Base-by-base conservation (phyloP, 1,140 invertebrate genomes). In the Coenobita brevimanus region DNA sequence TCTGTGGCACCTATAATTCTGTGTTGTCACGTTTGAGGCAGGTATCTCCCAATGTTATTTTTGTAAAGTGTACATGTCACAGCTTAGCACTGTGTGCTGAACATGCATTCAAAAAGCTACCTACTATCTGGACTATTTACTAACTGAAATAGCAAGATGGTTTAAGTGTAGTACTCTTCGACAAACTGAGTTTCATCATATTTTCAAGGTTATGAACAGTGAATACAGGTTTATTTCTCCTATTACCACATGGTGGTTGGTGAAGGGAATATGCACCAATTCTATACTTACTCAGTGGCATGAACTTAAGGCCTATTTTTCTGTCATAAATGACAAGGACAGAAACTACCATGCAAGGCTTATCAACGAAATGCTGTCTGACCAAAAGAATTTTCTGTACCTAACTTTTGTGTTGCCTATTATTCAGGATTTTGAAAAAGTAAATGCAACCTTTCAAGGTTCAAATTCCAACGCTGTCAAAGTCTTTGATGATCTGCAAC, bases 41-140 rank as follows among this genome's bases (percentile, higher is more conserved):
- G 38, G 57, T 54, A 78, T 43, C 36, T 78, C 60, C 73, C 36
- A 86, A 86, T n/a, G 78, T 86, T n/a, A 69, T 82, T n/a, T 82
- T 82, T 82, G 67, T 82, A 21, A 82, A 82, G 36, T 82, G 80
- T 43, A 82, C 71, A 33, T 88, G 82, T 60, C 82, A 86, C 60
- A 88, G 86, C 64, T 67, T 88, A 17, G 64, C 85, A 57, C 81
- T 81, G 54, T 88, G 85, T 60, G 88, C 82, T 88, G 86, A 88
- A 41, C 43, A 88, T 75, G 82, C 82, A 15, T 69, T 69, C 50
- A 88, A 86, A 33, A 88, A 88, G 30, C 69, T 88, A 30, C 82
- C 27, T 60, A 50, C 86, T 86, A 88, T 73, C 54, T 88, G 54
- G 82, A 85, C 30, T 73, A 36, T 57, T 78, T 89, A 38, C 27